Evolutionary conservation across 2,888 invertebrate species (phyloP).

Genomic region (Autographa pulchrina): DNA sequence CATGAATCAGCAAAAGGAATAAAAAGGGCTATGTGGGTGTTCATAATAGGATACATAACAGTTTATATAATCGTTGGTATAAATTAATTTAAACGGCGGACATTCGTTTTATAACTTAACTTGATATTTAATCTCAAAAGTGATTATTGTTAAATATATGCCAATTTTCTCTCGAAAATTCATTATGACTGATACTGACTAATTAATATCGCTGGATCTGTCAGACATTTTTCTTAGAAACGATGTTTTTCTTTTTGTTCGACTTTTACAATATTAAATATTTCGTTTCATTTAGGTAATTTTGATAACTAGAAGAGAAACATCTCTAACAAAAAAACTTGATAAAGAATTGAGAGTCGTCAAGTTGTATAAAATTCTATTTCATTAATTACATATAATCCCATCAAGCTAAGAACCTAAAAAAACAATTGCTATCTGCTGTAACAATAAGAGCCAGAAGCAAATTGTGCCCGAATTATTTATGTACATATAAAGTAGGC

Average conservation of each 20-base stretch:
- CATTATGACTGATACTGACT: slow-evolving; percentile 9
- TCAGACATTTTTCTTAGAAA: not conserved
- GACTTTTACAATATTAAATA: not conserved
- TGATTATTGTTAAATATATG: not conserved
- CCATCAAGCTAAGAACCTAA: not conserved
- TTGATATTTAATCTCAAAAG: not conserved
- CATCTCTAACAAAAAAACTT: not conserved
- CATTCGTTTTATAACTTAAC: not conserved
- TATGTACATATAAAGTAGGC: slow-evolving; percentile 4
- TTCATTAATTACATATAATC: not conserved
- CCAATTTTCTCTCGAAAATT: slow-evolving; percentile 15
- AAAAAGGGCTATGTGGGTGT: not conserved
- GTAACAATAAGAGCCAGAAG: slow-evolving; percentile 1
- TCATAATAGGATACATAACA: not conserved
- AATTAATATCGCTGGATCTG: slow-evolving; percentile 9
- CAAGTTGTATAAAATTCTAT: not conserved
- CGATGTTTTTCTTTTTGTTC: not conserved
- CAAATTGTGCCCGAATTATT: slow-evolving; percentile 7
- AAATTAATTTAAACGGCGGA: not conserved
- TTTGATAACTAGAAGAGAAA: not conserved
- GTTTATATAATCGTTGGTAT: not conserved
- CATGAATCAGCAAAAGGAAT: slow-evolving; percentile 1
- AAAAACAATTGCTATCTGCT: not conserved
- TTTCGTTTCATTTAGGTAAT: not conserved
- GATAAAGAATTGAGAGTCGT: not conserved